Evolutionary conservation across 2,797 vertebrate species (phyloP).

Genomic region (Erethizon dorsatum): DNA sequence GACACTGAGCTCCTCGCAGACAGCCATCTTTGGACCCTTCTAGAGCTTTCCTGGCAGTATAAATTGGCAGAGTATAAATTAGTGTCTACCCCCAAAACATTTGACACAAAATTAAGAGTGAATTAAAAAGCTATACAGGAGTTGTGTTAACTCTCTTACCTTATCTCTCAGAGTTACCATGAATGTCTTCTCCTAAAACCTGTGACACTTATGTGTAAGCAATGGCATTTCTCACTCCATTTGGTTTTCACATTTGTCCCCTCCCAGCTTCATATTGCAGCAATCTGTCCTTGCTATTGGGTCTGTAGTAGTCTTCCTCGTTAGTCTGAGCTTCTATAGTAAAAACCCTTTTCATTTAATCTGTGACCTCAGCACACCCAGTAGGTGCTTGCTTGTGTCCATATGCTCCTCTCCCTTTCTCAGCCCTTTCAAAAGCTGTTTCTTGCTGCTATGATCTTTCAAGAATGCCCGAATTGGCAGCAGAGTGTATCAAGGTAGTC

Average conservation of each 20-base stretch:
- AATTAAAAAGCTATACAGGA: background rate
- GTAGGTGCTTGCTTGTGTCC: background rate
- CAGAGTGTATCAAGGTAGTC: background rate
- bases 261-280: background rate
- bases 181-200: background rate
- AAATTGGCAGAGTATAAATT: background rate
- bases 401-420: background rate
- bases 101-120: background rate
- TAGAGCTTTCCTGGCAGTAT: background rate
- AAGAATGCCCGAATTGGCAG: background rate
- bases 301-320: background rate
- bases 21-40: background rate
- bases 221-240: background rate
- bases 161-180: background rate
- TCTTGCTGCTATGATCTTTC: background rate
- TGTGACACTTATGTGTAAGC: background rate
- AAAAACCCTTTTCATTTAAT: background rate
- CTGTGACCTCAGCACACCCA: background rate
- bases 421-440: background rate
- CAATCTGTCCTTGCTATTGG: background rate
- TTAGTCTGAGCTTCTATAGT: background rate
- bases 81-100: background rate
- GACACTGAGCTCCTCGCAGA: background rate
- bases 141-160: background rate
- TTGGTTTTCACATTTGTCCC: constrained; percentile 6